Evolutionary conservation across 2,797 vertebrate species (phyloP).

Genomic region (Chelonia mydas): DNA sequence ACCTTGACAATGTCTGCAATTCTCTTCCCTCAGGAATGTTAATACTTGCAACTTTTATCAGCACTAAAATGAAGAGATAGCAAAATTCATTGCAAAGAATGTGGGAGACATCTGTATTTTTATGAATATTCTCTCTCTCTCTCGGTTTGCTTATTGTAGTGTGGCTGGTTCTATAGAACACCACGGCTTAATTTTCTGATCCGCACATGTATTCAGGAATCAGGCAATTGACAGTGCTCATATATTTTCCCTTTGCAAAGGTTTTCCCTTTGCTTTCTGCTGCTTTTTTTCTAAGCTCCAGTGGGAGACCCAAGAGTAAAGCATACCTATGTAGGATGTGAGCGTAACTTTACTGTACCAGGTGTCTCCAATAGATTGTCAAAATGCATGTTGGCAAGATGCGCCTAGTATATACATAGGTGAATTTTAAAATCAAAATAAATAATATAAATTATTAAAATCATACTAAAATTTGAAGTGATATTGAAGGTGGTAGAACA

Average conservation of each 20-base stretch:
- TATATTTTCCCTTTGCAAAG: no score
- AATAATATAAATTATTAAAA: background rate
- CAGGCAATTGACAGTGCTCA: background rate
- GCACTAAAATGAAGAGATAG: background rate
- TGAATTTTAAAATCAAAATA: background rate
- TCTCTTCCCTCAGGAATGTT: background rate
- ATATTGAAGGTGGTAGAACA: background rate
- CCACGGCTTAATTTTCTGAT: background rate
- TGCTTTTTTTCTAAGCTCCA: background rate
- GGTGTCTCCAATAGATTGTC: background rate
- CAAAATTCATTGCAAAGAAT: background rate
- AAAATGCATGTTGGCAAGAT: rapidly evolving
- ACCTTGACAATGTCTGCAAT: background rate
- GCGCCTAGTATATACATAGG: background rate
- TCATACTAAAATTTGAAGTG: background rate
- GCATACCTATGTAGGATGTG: background rate
- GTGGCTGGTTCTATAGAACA: background rate
- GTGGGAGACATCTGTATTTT: background rate
- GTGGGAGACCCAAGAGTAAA: background rate
- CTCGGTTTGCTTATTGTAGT: background rate
- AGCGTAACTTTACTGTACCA: background rate
- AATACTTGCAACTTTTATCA: background rate
- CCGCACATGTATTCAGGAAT: background rate
- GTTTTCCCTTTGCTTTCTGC: background rate
- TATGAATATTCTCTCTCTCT: background rate